These are phyloP conservation scores for Nansenia antarctica DNA, from an alignment of 2,113 vertebrate genomes.

Conservation along the genomic window DNA sequence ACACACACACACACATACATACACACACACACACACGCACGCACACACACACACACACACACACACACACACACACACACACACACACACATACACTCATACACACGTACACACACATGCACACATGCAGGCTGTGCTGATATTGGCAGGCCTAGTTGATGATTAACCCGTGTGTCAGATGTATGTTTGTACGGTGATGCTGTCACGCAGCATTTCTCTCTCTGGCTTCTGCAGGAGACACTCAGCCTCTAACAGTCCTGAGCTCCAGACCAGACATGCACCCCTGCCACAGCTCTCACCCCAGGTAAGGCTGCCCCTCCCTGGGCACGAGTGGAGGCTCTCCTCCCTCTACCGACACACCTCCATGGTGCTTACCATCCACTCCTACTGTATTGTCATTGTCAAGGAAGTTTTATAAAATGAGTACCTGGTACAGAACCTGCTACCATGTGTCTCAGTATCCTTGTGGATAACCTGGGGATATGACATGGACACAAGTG, in stretches of 20 bases:
- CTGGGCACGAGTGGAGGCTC: not conserved
- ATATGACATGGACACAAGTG: too few species aligned
- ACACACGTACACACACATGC: too few species aligned
- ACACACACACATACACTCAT: too few species aligned
- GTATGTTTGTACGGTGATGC: constrained; percentile 62
- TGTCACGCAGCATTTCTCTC: constrained; percentile 55
- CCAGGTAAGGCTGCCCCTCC: constrained; percentile 54
- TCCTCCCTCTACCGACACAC: not conserved
- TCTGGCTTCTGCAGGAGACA: constrained; percentile 29
- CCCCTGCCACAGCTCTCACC: constrained; percentile 14
- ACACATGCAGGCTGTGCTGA: constrained; percentile 8
- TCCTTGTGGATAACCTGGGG: too few species aligned
- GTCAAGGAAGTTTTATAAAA: too few species aligned
- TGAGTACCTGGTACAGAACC: too few species aligned
- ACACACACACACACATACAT: not conserved
- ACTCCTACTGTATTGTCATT: not conserved
- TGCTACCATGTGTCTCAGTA: too few species aligned
- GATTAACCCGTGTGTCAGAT: constrained; percentile 65
- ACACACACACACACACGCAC: constrained; percentile 2
- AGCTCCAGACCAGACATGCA: constrained; percentile 21
- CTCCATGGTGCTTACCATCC: not conserved
- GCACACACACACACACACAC: too few species aligned
- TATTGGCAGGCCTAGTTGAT: constrained; percentile 56
- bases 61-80: too few species aligned
- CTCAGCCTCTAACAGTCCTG: constrained; percentile 7